Base-by-base conservation (phyloP, 1,140 invertebrate genomes). In the Drosophila tsacasi region DNA sequence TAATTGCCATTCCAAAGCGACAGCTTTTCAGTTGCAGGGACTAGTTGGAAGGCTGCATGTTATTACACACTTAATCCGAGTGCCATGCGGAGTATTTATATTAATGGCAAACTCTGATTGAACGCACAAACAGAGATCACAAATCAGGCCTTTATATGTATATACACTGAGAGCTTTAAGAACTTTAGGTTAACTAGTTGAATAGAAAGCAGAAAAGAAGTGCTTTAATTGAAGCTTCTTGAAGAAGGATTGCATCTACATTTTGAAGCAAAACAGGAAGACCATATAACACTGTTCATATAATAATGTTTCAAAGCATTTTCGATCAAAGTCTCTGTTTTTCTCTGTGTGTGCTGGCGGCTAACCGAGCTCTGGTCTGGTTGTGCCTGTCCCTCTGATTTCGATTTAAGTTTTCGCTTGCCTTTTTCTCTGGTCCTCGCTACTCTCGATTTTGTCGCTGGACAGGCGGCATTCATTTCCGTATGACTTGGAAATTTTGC, bases 401-500 rank as follows among this genome's bases (percentile, higher is more conserved):
- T 25, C 60, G 55, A 39, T 73, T 47, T 59, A 47, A 46, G 66
- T 47, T 71, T 68, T 68, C 35, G 59, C 57, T 61, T 49, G 49
- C 69, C 37, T 42, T 68, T 65, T 44, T 23, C 61, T 39, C 8
- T 9, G 21, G 3, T 7, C 35, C 50, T n/a, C 19, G 64, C 74
- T 63, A 61, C 42, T 44, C 83, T 80, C 62, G 64, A 76, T 87
- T 87, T 75, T 80, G 74, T 85, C 72, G 81, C 81, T 67, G 78
- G 60, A 54, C 69, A 54, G 69, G 65, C 73, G 62, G 68, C 79
- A 86, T 91, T 87, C 86, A 92, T 92, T 92, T 92, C 91, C 91
- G 91, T 87, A 90, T 87, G 81, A 82, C 83, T 91, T 92, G 83
- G 76, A 92, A 76, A 91, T 91, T 85, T 82, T 92, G 91, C 83